Evolutionary conservation across 2,797 vertebrate species (phyloP).

Genomic region (Eulemur albifrons): DNA sequence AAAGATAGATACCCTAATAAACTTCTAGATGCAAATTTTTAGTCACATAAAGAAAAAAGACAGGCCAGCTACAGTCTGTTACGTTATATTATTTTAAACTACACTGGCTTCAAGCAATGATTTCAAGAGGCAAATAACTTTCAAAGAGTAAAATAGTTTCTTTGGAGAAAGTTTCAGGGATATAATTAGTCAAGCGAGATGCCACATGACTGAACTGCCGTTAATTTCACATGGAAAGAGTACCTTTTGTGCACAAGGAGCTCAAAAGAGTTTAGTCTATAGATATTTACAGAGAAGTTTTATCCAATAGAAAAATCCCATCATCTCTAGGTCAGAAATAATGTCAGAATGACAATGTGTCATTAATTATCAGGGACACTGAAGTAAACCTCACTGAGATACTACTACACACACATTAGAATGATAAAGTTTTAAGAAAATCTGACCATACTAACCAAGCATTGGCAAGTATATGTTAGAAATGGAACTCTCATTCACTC

Average conservation of each 20-base stretch:
- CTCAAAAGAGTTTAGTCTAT: neutral
- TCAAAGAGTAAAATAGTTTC: neutral
- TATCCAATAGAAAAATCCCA: neutral
- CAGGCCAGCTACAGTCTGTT: neutral
- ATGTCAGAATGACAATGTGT: neutral
- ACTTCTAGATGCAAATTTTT: conserved; percentile 30
- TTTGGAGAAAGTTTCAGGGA: neutral
- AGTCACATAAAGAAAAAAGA: neutral
- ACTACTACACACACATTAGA: neutral
- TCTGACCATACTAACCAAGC: neutral
- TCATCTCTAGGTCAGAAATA: neutral
- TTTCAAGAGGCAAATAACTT: conserved; percentile 32
- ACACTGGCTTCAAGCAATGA: neutral
- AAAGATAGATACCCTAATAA: conserved; percentile 17
- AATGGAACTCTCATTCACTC: neutral
- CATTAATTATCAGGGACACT: neutral
- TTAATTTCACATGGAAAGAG: neutral
- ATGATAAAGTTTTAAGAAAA: neutral
- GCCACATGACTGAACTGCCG: neutral
- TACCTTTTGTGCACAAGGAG: neutral
- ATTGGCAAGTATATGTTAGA: neutral
- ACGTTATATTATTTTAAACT: conserved; percentile 13
- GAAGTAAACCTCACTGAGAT: neutral
- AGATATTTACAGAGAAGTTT: neutral
- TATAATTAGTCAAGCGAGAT: neutral